phyloP scores from a whole-genome alignment of 2,797 vertebrate species.

The Sternarchorhynchus goeldii region DNA sequence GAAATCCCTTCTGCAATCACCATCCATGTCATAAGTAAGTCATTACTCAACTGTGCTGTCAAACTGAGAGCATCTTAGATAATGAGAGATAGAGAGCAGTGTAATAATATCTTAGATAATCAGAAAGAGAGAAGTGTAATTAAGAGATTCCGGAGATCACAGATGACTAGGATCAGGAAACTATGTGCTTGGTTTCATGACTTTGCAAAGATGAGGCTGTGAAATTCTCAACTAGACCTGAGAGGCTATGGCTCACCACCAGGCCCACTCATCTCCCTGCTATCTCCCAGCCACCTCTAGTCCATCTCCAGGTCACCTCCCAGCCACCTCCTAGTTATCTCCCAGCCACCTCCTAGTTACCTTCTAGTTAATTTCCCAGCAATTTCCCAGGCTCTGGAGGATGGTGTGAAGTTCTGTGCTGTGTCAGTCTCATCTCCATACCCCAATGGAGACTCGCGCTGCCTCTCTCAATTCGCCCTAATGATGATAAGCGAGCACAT shows the following conservation, averaged over 20 bases:
- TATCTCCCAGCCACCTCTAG: too few species aligned
- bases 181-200: conserved; percentile 24
- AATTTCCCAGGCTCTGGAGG: conserved; percentile 13
- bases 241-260: too few species aligned
- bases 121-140: conserved; percentile 32
- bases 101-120: conserved; percentile 21
- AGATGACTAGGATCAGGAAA: conserved; percentile 34
- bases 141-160: conserved; percentile 36
- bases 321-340: too few species aligned
- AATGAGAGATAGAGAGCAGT: conserved; percentile 33
- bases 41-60: conserved; percentile 44
- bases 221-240: conserved; percentile 28
- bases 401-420: conserved; percentile 22
- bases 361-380: too few species aligned
- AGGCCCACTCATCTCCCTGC: too few species aligned
- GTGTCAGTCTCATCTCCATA: conserved; percentile 16
- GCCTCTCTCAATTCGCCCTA: conserved; percentile 3
- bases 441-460: not conserved
- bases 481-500: not conserved
- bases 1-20: conserved; percentile 31
- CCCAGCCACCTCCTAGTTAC: too few species aligned
- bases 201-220: conserved; percentile 18
- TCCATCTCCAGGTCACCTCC: too few species aligned
- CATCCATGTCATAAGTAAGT: conserved; percentile 43
- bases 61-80: conserved; percentile 28